Percentiles rank a stretch among this genome's conserved stretches.
phyloP scores from a whole-genome alignment of 92 coral and sea anemone genomes.

The Phenganax marumi region DNA sequence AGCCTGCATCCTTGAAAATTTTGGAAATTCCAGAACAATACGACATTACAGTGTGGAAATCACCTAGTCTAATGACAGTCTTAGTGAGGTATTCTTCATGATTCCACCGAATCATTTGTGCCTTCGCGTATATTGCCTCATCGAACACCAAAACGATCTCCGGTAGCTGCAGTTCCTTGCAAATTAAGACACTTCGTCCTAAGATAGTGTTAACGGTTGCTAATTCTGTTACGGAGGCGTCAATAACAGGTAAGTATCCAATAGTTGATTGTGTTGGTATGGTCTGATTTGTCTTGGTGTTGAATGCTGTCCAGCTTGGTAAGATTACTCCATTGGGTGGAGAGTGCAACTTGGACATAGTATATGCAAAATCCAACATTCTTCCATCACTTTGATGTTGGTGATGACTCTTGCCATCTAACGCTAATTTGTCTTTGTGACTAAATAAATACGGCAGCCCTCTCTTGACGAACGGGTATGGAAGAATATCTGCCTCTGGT shows the following conservation, averaged over 20 bases:
- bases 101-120: slow-evolving; percentile 49
- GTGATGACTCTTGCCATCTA: neutral
- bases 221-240: slow-evolving; percentile 56
- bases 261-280: slow-evolving; percentile 47
- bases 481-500: slow-evolving; percentile 37
- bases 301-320: slow-evolving; percentile 24
- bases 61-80: slow-evolving; percentile 52
- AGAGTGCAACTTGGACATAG: neutral
- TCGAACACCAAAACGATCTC: slow-evolving; percentile 57
- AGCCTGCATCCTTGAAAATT: slow-evolving; percentile 54
- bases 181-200: slow-evolving; percentile 45
- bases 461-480: slow-evolving; percentile 24
- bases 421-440: slow-evolving; percentile 26
- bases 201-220: slow-evolving; percentile 53
- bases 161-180: slow-evolving; percentile 47
- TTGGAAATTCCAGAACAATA: slow-evolving; percentile 47
- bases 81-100: slow-evolving; percentile 40
- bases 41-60: slow-evolving; percentile 49
- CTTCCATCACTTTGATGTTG: slow-evolving; percentile 1
- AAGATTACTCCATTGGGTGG: neutral
- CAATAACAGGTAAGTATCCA: slow-evolving; percentile 54
- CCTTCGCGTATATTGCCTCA: slow-evolving; percentile 38
- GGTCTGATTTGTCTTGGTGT: slow-evolving; percentile 47
- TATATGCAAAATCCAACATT: neutral
- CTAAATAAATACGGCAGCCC: slow-evolving; percentile 57